A percentile compares a stretch with the other conserved stretches of the same genome.
Evolutionary conservation across 2,113 vertebrate genomes (phyloP).

Genomic region (Glaucomys volans): DNA sequence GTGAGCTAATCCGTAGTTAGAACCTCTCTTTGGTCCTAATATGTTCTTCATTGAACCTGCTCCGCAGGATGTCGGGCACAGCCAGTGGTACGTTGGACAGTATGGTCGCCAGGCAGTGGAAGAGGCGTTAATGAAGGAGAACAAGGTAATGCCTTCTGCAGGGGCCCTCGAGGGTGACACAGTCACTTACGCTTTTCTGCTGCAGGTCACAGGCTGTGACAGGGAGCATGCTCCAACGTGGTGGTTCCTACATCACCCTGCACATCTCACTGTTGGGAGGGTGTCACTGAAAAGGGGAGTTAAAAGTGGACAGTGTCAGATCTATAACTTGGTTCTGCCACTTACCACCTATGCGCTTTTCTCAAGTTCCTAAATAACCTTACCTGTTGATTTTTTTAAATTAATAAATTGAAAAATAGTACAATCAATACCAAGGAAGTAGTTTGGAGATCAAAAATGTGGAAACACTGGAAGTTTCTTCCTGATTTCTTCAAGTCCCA

Average conservation of each 20-base stretch:
- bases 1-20: neutral
- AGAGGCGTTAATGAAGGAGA: conserved; percentile 89
- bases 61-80: conserved; percentile 84
- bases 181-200: accelerated
- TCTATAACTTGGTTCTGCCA: neutral
- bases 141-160: conserved; percentile 83
- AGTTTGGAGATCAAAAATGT: neutral
- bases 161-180: accelerated
- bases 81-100: conserved; percentile 91
- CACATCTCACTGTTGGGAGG: neutral
- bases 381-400: neutral
- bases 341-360: neutral
- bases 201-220: neutral
- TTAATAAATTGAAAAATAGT: neutral
- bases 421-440: neutral
- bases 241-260: neutral
- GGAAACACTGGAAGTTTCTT: neutral
- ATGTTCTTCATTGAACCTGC: conserved; percentile 16
- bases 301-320: neutral
- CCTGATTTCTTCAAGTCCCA: neutral
- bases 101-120: conserved; percentile 89
- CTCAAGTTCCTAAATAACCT: neutral
- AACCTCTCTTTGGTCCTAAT: neutral
- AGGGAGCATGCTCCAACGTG: accelerated
- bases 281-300: neutral